Conservation (phyloP, 2,113 vertebrate species). For the Phalacrocorax aristotelis region DNA sequence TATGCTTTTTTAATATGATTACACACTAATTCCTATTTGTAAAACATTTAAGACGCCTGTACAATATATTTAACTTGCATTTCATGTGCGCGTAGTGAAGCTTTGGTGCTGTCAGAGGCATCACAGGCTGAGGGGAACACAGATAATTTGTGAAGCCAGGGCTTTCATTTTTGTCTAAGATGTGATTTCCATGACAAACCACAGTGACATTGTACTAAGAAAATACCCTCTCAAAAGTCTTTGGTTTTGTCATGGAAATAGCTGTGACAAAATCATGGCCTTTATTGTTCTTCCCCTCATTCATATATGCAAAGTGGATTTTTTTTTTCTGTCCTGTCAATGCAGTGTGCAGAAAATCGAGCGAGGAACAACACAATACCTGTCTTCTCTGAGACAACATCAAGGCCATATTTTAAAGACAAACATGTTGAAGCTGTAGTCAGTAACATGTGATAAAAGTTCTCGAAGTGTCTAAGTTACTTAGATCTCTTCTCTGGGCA, state of each 20-base stretch:
- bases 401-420: background rate
- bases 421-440: background rate
- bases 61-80: background rate
- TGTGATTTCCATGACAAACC: slow-evolving; percentile 52
- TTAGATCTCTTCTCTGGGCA: background rate
- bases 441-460: background rate
- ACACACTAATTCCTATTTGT: background rate
- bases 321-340: background rate
- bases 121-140: background rate
- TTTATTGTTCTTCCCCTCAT: slow-evolving; percentile 48
- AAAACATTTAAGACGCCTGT: background rate
- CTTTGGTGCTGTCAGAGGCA: background rate
- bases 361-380: background rate
- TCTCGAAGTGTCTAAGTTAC: background rate
- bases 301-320: slow-evolving; percentile 23
- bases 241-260: slow-evolving; percentile 57
- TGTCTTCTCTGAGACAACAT: background rate
- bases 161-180: background rate
- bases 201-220: background rate
- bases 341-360: background rate
- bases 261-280: slow-evolving; percentile 40
- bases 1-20: background rate
- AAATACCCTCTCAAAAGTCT: slow-evolving; percentile 21
- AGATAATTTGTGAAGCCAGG: background rate
- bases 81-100: background rate